phyloP scores from a whole-genome alignment of 2,113 vertebrate genomes.

The Grammomys surdaster region DNA sequence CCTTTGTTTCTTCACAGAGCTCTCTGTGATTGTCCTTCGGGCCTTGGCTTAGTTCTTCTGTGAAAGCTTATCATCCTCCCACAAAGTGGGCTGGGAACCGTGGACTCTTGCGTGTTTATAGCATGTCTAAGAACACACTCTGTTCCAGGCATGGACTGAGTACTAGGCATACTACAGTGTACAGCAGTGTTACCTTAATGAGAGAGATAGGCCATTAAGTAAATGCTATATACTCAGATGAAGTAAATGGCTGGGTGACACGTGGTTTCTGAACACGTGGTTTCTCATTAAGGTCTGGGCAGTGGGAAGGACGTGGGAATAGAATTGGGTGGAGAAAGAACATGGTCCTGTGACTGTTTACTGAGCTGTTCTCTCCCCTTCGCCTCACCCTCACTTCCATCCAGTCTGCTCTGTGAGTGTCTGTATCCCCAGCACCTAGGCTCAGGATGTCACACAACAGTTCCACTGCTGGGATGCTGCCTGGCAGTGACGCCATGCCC shows the following conservation, averaged over 20 bases:
- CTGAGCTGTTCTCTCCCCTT: not conserved
- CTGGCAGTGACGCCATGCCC: not conserved
- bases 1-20: conserved; percentile 18
- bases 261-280: not conserved
- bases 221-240: not conserved
- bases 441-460: not conserved
- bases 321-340: not conserved
- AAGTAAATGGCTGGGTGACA: not conserved
- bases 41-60: not conserved
- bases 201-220: not conserved
- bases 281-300: not conserved
- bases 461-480: accelerated
- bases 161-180: not conserved
- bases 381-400: too few species aligned
- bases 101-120: not conserved
- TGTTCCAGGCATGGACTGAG: not conserved
- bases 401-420: not conserved
- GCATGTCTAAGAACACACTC: not conserved
- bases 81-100: not conserved
- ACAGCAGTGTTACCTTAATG: not conserved
- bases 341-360: not conserved
- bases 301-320: not conserved
- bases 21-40: not conserved
- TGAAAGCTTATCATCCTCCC: not conserved
- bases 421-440: not conserved